These are phyloP conservation scores for Galeruca laticollis DNA, from an alignment of 2,888 invertebrate species.

Conservation along the genomic window DNA sequence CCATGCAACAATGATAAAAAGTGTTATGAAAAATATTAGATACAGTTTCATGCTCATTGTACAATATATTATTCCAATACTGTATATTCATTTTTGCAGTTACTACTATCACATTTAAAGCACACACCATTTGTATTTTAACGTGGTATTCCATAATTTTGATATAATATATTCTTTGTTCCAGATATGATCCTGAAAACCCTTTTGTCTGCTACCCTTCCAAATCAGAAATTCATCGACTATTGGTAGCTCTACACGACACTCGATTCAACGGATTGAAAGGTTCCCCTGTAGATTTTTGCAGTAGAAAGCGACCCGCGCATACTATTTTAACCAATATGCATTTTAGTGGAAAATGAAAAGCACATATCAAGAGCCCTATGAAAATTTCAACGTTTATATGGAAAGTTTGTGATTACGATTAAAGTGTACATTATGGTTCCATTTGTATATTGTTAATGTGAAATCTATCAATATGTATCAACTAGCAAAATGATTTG, in stretches of 20 bases:
- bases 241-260: constrained; percentile 73
- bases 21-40: too few relatives aligned
- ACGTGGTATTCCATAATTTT: background rate
- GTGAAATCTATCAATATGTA: too few relatives aligned
- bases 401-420: background rate
- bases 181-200: constrained; percentile 71
- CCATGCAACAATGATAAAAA: too few relatives aligned
- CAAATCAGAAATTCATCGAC: constrained; percentile 73
- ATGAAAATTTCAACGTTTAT: background rate
- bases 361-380: background rate
- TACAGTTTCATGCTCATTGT: too few relatives aligned
- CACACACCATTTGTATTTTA: too few relatives aligned
- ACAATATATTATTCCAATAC: too few relatives aligned
- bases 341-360: constrained; percentile 69
- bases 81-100: too few relatives aligned
- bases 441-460: background rate
- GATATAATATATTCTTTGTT: constrained; percentile 42
- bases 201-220: constrained; percentile 74
- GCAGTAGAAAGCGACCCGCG: constrained; percentile 74
- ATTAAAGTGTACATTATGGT: too few relatives aligned
- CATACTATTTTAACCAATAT: constrained; percentile 74
- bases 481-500: too few relatives aligned
- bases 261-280: constrained; percentile 70
- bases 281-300: constrained; percentile 71
- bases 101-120: too few relatives aligned